Evolutionary conservation across 1,140 invertebrate genomes (phyloP).

Genomic region (Drosophila subobscura): DNA sequence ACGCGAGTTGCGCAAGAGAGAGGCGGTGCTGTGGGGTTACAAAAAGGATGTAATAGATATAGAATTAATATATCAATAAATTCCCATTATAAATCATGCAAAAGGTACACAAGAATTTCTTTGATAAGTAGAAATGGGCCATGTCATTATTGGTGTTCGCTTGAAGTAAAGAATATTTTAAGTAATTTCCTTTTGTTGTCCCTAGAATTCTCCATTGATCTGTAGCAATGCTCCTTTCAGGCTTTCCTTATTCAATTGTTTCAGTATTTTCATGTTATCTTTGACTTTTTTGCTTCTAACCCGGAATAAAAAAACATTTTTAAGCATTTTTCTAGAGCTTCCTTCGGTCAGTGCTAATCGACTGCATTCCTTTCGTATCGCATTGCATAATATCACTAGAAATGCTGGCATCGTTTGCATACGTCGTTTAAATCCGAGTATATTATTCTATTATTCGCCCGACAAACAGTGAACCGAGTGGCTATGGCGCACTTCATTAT

Average conservation of each 20-base stretch:
- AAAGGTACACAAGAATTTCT: too few relatives aligned
- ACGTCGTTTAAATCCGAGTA: conserved; percentile 8
- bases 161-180: too few relatives aligned
- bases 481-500: conserved; percentile 62
- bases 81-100: not conserved
- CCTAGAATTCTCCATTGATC: too few relatives aligned
- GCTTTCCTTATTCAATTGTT: too few relatives aligned
- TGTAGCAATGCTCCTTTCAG: too few relatives aligned
- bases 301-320: not conserved
- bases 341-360: too few relatives aligned
- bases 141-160: too few relatives aligned
- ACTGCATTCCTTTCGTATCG: not conserved
- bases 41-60: not conserved
- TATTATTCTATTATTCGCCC: conserved; percentile 12
- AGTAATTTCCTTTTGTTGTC: too few relatives aligned
- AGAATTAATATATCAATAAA: not conserved
- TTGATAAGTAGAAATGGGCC: too few relatives aligned
- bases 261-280: too few relatives aligned
- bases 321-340: not conserved
- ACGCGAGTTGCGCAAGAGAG: conserved; percentile 79
- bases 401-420: conserved; percentile 3
- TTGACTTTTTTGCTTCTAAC: too few relatives aligned
- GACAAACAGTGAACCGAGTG: conserved; percentile 32
- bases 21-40: conserved; percentile 65
- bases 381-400: not conserved